Percentiles rank a stretch among this genome's conserved stretches.
Conservation (phyloP, 2,113 vertebrate genomes). For the Otocyon megalotis region DNA sequence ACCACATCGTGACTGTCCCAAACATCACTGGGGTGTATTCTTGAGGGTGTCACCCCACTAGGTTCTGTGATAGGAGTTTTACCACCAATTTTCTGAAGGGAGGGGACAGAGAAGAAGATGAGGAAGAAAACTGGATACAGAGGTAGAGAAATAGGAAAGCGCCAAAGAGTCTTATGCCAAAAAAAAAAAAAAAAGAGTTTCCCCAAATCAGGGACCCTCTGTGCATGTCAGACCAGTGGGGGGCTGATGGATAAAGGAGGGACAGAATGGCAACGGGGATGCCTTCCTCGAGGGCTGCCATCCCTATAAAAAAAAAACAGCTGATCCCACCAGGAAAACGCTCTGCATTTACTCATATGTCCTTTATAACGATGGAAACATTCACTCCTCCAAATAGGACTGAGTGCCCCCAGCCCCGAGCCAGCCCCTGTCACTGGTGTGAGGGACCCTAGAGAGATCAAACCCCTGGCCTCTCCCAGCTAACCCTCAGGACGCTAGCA, state of each 20-base stretch:
- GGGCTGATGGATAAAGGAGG: not conserved
- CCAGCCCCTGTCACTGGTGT: not conserved
- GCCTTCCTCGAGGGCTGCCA: not conserved
- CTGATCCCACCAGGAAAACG: not conserved
- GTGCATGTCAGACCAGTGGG: accelerated
- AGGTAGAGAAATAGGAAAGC: not conserved
- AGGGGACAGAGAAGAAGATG: not conserved
- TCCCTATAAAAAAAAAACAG: too few relatives aligned
- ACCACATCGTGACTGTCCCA: accelerated
- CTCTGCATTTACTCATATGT: not conserved
- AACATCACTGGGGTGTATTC: not conserved
- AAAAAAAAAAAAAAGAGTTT: not conserved
- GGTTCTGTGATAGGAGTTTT: not conserved
- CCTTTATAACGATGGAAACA: accelerated
- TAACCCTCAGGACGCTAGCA: not conserved
- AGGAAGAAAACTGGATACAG: not conserved
- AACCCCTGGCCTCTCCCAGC: not conserved
- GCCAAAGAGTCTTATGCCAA: not conserved
- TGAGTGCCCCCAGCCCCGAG: not conserved
- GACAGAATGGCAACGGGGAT: not conserved
- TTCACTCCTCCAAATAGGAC: not conserved
- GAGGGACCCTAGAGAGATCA: not conserved
- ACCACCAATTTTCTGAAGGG: not conserved
- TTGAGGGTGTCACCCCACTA: not conserved
- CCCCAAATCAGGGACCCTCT: not conserved